Evolutionary conservation across 2,797 vertebrate species (phyloP).

Genomic region (Chloroceryle amazona): DNA sequence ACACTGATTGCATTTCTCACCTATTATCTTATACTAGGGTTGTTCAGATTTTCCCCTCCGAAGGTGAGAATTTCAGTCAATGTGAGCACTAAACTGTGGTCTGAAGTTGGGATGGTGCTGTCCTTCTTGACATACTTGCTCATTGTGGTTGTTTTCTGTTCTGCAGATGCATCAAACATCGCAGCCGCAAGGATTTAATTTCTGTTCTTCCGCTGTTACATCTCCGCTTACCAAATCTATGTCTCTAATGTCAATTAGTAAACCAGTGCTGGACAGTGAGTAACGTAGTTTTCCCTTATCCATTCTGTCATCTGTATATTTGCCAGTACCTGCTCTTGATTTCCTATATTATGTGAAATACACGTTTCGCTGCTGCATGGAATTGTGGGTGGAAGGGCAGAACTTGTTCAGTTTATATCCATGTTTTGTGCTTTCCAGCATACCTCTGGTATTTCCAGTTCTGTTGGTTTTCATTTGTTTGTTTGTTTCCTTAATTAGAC

Average conservation of each 20-base stretch:
- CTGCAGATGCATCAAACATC: conserved; percentile 85
- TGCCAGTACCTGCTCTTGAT: neutral
- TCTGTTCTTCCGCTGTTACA: conserved; percentile 80
- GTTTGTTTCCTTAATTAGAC: neutral
- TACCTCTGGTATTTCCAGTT: neutral
- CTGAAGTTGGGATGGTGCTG: neutral
- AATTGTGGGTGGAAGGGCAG: neutral
- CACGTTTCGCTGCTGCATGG: neutral
- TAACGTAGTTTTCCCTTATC: conserved; percentile 37
- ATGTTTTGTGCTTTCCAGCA: neutral
- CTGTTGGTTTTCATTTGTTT: neutral
- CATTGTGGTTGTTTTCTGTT: conserved; percentile 31
- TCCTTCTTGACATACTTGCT: neutral
- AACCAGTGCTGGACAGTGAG: conserved; percentile 93
- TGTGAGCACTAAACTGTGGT: neutral
- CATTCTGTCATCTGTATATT: neutral
- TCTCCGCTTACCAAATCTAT: conserved; percentile 93
- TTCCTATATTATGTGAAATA: neutral
- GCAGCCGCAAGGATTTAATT: conserved; percentile 85
- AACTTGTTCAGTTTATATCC: neutral
- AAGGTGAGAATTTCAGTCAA: neutral
- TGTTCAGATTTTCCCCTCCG: neutral
- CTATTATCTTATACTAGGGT: neutral
- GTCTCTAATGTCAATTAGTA: conserved; percentile 93
- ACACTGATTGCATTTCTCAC: neutral